Evolutionary conservation across 2,888 invertebrate species (phyloP).

Genomic region (Sphinx pinastri): DNA sequence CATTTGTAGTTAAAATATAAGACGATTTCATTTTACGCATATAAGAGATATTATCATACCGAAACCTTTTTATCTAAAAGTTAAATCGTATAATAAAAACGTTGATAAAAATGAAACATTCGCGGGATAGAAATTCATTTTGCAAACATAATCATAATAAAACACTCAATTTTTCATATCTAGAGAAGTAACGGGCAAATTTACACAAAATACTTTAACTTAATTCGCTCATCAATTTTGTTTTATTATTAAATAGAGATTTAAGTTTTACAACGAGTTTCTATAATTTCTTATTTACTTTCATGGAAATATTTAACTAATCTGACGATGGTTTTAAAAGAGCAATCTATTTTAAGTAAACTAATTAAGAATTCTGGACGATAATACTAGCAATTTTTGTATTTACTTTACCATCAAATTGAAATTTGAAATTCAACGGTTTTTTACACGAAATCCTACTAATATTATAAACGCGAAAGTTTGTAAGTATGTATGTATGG

Average conservation of each 20-base stretch:
- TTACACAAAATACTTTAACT: constrained; percentile 29
- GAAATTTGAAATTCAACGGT: not conserved
- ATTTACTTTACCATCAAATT: not conserved
- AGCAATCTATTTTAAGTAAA: constrained; percentile 12
- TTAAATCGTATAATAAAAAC: constrained; percentile 27
- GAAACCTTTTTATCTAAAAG: constrained; percentile 27
- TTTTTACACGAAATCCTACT: not conserved
- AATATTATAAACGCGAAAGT: too few species aligned
- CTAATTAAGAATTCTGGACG: not conserved
- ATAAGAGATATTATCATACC: constrained; percentile 5
- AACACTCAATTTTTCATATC: constrained; percentile 34
- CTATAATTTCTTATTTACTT: constrained; percentile 19
- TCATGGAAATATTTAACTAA: constrained; percentile 14
- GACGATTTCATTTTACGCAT: not conserved
- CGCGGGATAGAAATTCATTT: constrained; percentile 28
- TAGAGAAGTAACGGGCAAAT: constrained; percentile 30
- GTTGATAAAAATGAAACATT: constrained; percentile 30
- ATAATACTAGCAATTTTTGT: not conserved
- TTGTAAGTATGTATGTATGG: too few species aligned
- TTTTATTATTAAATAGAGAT: constrained; percentile 11
- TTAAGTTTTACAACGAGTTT: constrained; percentile 20
- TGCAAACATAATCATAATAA: constrained; percentile 29
- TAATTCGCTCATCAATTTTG: constrained; percentile 18
- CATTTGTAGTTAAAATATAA: constrained; percentile 1
- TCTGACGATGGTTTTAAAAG: constrained; percentile 14